These are phyloP conservation scores for Formicarius rufipectus DNA, from an alignment of 2,113 vertebrate genomes.

Conservation along the genomic window DNA sequence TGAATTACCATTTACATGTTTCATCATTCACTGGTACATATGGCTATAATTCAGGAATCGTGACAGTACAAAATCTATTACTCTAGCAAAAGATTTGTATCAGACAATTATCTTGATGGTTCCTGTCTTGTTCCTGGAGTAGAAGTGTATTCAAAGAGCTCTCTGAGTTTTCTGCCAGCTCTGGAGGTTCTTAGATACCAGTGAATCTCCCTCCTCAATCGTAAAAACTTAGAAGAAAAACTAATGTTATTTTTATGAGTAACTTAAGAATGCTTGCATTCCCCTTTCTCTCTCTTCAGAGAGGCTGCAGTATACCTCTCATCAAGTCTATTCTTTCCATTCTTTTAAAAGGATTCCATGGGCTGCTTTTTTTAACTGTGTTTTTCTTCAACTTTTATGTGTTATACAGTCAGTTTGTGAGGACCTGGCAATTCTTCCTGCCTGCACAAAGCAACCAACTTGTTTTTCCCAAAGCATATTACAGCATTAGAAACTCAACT, in stretches of 20 bases:
- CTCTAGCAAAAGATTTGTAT: slow-evolving; percentile 65
- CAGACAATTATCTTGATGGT: slow-evolving; percentile 64
- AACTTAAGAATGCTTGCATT: slow-evolving; percentile 34
- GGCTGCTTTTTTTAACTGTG: neutral
- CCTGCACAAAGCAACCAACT: neutral
- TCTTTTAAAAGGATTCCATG: neutral
- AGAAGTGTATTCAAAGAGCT: slow-evolving; percentile 36
- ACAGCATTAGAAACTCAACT: neutral
- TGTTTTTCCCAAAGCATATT: neutral
- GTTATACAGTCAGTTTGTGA: neutral
- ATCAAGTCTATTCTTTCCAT: neutral
- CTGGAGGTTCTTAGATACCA: slow-evolving; percentile 57
- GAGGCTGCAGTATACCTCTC: slow-evolving; percentile 24
- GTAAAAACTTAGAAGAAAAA: slow-evolving; percentile 44
- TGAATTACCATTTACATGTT: slow-evolving; percentile 66
- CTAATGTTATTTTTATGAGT: slow-evolving; percentile 65
- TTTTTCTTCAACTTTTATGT: neutral
- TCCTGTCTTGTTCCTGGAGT: slow-evolving; percentile 59
- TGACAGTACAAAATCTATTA: slow-evolving; percentile 65
- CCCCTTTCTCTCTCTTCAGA: neutral
- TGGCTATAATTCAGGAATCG: slow-evolving; percentile 62
- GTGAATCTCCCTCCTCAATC: slow-evolving; percentile 29
- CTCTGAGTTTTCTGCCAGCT: slow-evolving; percentile 42
- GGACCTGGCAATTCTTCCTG: neutral
- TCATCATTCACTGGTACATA: slow-evolving; percentile 58